phyloP scores from a whole-genome alignment of 2,888 invertebrate species.

The Luperina testacea region DNA sequence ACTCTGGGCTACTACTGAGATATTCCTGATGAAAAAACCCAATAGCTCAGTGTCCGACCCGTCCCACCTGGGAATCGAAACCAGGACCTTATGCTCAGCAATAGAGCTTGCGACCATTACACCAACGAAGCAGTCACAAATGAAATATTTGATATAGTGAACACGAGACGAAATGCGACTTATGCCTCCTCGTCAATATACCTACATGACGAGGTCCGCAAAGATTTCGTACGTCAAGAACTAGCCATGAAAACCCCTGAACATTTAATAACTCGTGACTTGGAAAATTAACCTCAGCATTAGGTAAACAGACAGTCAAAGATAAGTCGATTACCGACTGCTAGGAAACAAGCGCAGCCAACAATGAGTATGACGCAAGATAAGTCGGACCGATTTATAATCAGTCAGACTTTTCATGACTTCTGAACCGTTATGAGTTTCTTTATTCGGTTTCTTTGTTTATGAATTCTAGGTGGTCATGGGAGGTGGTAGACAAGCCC shows the following conservation, averaged over 20 bases:
- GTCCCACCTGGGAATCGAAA: too few relatives aligned
- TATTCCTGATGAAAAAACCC: background rate
- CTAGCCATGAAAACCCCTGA: background rate
- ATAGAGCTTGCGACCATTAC: background rate
- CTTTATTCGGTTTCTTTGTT: slow-evolving; percentile 9
- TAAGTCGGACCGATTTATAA: background rate
- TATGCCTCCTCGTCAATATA: background rate
- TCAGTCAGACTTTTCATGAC: background rate
- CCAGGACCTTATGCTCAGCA: background rate
- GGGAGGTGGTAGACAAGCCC: slow-evolving; percentile 95
- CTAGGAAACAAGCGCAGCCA: background rate
- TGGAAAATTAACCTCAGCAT: background rate
- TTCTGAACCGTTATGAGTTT: background rate
- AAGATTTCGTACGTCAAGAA: background rate
- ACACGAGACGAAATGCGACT: background rate
- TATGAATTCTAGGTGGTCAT: slow-evolving; percentile 92
- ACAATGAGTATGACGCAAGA: background rate
- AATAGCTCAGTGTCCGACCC: background rate
- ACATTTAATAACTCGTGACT: background rate
- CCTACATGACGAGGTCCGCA: background rate
- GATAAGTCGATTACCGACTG: background rate
- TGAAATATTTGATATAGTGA: background rate
- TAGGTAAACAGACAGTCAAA: background rate
- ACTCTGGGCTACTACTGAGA: background rate
- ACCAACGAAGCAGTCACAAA: background rate